Evolutionary conservation across 2,888 invertebrate species (phyloP), one percentile per base, ranked within the genome.

Genomic region (Dynastes grantii): DNA sequence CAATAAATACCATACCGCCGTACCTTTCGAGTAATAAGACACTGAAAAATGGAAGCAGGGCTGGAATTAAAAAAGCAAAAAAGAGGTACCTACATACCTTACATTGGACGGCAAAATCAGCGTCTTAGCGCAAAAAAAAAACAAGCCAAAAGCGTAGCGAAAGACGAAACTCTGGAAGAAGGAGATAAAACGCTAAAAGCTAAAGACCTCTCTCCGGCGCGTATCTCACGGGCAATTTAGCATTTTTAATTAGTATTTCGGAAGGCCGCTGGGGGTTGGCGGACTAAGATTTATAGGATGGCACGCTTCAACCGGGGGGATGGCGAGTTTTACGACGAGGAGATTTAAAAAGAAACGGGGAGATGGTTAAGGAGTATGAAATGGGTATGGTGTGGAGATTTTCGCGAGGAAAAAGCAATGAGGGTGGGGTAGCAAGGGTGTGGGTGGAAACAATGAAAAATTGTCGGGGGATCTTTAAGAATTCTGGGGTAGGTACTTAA

Each of bases 151-250:
- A 45, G 8, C 55, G 55, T 8, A 4, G 22, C 8, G 16, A 58
- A 58, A 16, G 2, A 58, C 16, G 22, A 22, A 58, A 58, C 55
- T 16, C 55, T 58, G 49, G 45, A 77, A 61, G 49, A 63, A 29
- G 40, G 40, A 70, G 68, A 71, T 67, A 65, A 64, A 77, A 63
- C 73, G 40, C 51, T 81, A 84, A 84, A 84, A 83, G 84, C 84
- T 84, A 82, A 82, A 80, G 83, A 84, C 82, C 84, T 85, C 81
- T 45, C 45, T 45, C 3, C 5, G 32, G 32, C 45, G 45, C 22
- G 71, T 71, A 84, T 87, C 86, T 87, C 85, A 87, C 87, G 87
- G 86, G 85, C 88, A 88, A 88, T 88, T 88, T 87, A 88, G 87
- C 87, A 88, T 87, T 88, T 87, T 88, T 88, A 88, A 88, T 88